Evolutionary conservation across 2,113 vertebrate species (phyloP).

Genomic region (Carassius gibelio): DNA sequence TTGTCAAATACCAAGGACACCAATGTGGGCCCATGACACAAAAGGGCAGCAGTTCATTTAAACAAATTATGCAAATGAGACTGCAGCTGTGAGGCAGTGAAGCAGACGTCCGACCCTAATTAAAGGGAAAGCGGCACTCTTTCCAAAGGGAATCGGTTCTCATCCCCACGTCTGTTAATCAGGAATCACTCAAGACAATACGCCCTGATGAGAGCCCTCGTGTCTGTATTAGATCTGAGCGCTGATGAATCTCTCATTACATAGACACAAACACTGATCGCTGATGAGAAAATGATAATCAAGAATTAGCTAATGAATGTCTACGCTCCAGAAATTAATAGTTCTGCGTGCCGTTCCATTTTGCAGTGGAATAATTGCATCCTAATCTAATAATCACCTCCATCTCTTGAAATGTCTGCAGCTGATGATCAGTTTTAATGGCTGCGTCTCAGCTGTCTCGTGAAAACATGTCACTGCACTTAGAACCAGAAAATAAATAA

Average conservation of each 20-base stretch:
- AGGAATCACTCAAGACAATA: slow-evolving; percentile 17
- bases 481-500: no score
- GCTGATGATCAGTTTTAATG: neutral
- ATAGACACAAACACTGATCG: slow-evolving; percentile 2
- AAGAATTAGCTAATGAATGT: neutral
- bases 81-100: neutral
- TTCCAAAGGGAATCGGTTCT: neutral
- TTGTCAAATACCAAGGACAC: no score
- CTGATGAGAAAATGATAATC: slow-evolving; percentile 20
- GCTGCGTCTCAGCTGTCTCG: no score
- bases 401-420: neutral
- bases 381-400: slow-evolving; percentile 20
- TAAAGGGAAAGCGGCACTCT: neutral
- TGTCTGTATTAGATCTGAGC: slow-evolving; percentile 10
- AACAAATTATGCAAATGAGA: neutral
- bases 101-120: neutral
- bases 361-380: neutral
- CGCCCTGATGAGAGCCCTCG: slow-evolving; percentile 6
- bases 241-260: slow-evolving; percentile 17
- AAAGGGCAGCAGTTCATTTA: neutral
- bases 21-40: neutral
- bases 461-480: neutral
- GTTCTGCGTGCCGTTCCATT: neutral
- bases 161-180: neutral
- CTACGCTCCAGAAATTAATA: neutral